Evolutionary conservation across 35 echinoderm and acorn worm genomes (phyloP).

Genomic region (Ophioderma brevispina): DNA sequence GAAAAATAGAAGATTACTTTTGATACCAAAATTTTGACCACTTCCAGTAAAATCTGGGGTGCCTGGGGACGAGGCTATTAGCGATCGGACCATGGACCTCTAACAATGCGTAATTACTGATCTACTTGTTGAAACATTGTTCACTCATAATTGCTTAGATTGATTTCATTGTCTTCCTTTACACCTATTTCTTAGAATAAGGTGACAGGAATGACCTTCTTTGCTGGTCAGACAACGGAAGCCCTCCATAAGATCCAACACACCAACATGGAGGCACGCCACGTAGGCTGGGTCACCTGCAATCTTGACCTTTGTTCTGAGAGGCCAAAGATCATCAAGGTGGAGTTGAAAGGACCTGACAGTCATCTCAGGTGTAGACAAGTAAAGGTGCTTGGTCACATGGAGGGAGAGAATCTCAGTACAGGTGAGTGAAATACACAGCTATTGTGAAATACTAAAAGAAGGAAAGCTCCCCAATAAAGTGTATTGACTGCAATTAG

Average conservation of each 20-base stretch:
- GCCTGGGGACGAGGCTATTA: too few relatives aligned
- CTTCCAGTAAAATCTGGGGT: too few relatives aligned
- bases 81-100: too few relatives aligned
- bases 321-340: constrained; percentile 54
- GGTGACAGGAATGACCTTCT: constrained; percentile 69
- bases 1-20: too few relatives aligned
- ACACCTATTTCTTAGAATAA: constrained; percentile 76
- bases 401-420: constrained; percentile 63
- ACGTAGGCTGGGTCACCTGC: constrained; percentile 93
- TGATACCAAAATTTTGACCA: too few relatives aligned
- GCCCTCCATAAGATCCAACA: constrained; percentile 67
- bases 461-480: too few relatives aligned
- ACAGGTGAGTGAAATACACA: constrained; percentile 14
- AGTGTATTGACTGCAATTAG: too few relatives aligned
- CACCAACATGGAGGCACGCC: constrained; percentile 63
- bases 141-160: background rate
- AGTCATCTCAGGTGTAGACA: constrained; percentile 89
- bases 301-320: constrained; percentile 63
- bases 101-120: background rate
- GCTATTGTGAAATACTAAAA: background rate
- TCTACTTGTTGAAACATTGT: background rate
- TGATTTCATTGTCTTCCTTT: too few relatives aligned
- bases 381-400: constrained; percentile 84
- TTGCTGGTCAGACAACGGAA: constrained; percentile 56
- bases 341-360: constrained; percentile 93